Conservation (phyloP, 2,888 invertebrate species). For the Trachelus tabidus region DNA sequence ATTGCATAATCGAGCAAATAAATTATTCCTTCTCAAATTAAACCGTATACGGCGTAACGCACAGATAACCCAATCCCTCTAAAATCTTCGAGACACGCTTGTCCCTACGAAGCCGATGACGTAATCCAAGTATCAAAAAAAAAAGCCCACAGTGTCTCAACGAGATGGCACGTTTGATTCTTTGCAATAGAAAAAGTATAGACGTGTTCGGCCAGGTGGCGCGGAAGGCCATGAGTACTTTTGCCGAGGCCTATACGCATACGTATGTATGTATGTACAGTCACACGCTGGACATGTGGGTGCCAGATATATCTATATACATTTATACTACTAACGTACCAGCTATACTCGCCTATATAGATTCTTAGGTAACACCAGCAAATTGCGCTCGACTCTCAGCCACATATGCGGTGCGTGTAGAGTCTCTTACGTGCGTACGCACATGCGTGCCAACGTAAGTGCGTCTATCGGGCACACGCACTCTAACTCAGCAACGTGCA, state of each 20-base stretch:
- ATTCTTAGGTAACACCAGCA: slow-evolving; percentile 51
- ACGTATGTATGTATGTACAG: slow-evolving; percentile 12
- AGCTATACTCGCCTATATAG: slow-evolving; percentile 34
- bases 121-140: background rate
- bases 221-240: slow-evolving; percentile 37
- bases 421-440: slow-evolving; percentile 10
- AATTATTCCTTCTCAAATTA: background rate
- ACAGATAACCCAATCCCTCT: background rate
- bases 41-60: background rate
- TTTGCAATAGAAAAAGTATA: slow-evolving; percentile 39
- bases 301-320: slow-evolving; percentile 13
- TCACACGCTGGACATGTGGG: slow-evolving; percentile 5
- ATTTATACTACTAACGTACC: background rate
- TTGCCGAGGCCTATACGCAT: slow-evolving; percentile 23
- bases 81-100: background rate
- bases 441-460: background rate
- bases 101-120: background rate
- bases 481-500: background rate
- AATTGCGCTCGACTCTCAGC: slow-evolving; percentile 38
- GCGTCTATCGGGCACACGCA: background rate
- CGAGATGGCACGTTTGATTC: slow-evolving; percentile 12
- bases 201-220: slow-evolving; percentile 49
- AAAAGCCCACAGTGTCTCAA: background rate
- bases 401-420: slow-evolving; percentile 16
- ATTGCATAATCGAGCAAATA: background rate